Conservation (phyloP, 2,113 vertebrate species). For the Gorilla gorilla region DNA sequence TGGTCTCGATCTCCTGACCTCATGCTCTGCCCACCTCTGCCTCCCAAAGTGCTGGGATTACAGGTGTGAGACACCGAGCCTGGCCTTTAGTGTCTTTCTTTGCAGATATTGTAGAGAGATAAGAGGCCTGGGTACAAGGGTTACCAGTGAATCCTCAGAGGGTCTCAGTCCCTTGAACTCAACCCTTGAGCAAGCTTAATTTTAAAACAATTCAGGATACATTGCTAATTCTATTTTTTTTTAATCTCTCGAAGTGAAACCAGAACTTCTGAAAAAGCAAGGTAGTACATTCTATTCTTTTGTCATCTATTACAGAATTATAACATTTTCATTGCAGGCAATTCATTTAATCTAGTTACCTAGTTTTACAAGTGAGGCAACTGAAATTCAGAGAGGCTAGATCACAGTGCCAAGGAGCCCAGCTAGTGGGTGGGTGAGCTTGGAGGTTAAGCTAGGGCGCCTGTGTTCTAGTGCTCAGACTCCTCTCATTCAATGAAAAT, state of each 20-base stretch:
- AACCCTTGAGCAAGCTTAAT: neutral
- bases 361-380: neutral
- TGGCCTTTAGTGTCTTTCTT: neutral
- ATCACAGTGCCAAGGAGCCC: neutral
- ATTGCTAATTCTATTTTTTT: neutral
- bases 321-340: neutral
- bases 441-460: neutral
- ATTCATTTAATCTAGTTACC: neutral
- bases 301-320: neutral
- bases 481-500: neutral
- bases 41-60: too few relatives aligned
- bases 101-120: neutral
- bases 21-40: too few relatives aligned
- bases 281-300: neutral
- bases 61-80: too few relatives aligned
- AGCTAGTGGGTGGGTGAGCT: neutral
- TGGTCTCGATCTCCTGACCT: too few relatives aligned
- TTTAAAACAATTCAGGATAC: neutral
- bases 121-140: neutral
- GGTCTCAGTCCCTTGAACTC: neutral
- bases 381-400: neutral
- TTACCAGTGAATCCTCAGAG: neutral
- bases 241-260: neutral
- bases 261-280: neutral
- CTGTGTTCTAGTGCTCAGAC: neutral